phyloP scores from a whole-genome alignment of 2,113 vertebrate genomes.

The Sarotherodon lohbergeri region DNA sequence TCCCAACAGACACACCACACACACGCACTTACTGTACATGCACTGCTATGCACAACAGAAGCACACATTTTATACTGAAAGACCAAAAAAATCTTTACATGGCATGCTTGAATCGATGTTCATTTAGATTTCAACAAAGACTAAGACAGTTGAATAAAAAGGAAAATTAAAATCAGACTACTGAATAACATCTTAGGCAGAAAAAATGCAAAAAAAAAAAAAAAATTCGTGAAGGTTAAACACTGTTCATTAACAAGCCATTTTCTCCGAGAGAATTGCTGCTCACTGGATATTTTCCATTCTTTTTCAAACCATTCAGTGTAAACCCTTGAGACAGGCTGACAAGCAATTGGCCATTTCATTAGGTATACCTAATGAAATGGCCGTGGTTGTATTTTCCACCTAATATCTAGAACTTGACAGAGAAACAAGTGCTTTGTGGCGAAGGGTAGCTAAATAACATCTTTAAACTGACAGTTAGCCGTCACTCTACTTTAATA shows the following conservation, averaged over 20 bases:
- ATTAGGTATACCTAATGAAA: background rate
- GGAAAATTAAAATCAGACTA: background rate
- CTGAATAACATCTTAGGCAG: background rate
- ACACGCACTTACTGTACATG: background rate
- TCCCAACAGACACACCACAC: background rate
- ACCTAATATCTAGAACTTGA: background rate
- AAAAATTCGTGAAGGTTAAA: background rate
- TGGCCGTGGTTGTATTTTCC: rapidly evolving
- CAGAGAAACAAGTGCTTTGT: background rate
- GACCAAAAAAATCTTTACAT: background rate
- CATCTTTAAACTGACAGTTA: background rate
- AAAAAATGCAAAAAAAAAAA: background rate
- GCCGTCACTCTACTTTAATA: background rate
- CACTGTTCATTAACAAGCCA: background rate
- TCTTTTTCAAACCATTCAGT: background rate
- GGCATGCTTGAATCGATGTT: background rate
- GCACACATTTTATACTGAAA: background rate
- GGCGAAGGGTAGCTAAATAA: background rate
- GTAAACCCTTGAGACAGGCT: rapidly evolving
- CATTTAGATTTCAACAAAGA: background rate
- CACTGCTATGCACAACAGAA: background rate
- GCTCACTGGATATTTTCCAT: background rate
- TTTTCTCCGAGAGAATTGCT: background rate
- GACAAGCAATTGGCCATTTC: background rate
- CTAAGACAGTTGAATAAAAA: background rate